A percentile compares a stretch with the other conserved stretches of the same genome.
Conservation (phyloP, 92 coral and sea anemone species). For the Siderastrea siderea region DNA sequence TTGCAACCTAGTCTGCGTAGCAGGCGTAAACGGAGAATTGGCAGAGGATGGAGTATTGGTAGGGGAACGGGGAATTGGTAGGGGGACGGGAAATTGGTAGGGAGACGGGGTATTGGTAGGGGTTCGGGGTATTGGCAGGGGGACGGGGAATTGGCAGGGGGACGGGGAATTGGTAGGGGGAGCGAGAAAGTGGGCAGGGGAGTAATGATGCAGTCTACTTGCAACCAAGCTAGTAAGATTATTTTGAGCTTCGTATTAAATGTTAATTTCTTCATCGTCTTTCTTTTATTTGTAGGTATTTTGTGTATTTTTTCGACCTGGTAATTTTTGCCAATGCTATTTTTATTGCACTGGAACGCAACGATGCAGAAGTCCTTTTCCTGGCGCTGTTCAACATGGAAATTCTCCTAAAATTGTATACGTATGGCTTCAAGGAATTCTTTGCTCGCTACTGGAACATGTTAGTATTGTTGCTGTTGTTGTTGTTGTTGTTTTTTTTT, state of each 20-base stretch:
- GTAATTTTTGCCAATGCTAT: conserved; percentile 96
- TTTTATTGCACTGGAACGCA: conserved; percentile 89
- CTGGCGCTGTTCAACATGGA: conserved; percentile 91
- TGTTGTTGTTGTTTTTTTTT: not conserved
- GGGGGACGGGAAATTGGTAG: too few relatives aligned
- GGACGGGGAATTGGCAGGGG: too few relatives aligned
- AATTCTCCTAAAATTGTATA: conserved; percentile 87
- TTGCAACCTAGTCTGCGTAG: too few relatives aligned
- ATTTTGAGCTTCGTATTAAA: not conserved
- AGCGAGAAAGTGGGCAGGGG: too few relatives aligned
- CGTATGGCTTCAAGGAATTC: conserved; percentile 87
- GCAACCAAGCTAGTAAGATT: too few relatives aligned
- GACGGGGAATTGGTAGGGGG: too few relatives aligned
- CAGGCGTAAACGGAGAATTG: too few relatives aligned
- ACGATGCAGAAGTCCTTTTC: conserved; percentile 83
- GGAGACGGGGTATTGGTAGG: too few relatives aligned
- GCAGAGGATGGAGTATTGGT: too few relatives aligned
- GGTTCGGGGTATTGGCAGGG: too few relatives aligned
- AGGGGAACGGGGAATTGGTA: too few relatives aligned
- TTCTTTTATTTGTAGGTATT: conserved; percentile 69
- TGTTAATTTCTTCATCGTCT: not conserved
- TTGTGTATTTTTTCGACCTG: conserved; percentile 92
- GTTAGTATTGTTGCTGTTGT: conserved; percentile 55
- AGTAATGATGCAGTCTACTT: too few relatives aligned
- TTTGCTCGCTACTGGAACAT: conserved; percentile 92